Conservation (phyloP, 2,888 invertebrate genomes). For the Lasioglossum calceatum region DNA sequence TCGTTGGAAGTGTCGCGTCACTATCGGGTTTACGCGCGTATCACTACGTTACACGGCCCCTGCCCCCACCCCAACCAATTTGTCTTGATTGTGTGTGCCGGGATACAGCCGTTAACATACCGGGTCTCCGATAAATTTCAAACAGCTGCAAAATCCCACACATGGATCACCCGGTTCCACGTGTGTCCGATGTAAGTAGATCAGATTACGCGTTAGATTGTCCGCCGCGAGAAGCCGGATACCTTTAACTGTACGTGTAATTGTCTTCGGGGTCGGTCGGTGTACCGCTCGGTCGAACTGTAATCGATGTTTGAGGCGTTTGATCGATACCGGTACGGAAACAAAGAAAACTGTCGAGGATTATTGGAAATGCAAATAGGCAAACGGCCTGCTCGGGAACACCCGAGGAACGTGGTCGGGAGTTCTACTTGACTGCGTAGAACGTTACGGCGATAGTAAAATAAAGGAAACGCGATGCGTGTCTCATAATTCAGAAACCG, state of each 20-base stretch:
- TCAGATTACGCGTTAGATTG: conserved; percentile 62
- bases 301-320: conserved; percentile 3
- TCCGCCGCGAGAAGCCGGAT: conserved; percentile 32
- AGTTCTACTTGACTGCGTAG: conserved; percentile 2
- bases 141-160: conserved; percentile 46
- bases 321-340: conserved; percentile 5
- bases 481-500: conserved; percentile 6
- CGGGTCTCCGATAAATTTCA: conserved; percentile 51
- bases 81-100: conserved; percentile 66
- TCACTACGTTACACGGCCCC: conserved; percentile 41
- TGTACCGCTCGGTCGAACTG: conserved; percentile 9
- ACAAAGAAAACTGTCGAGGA: conserved; percentile 29
- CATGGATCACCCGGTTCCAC: conserved; percentile 33
- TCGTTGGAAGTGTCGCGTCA: conserved; percentile 20
- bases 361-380: conserved; percentile 12
- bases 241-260: conserved; percentile 54
- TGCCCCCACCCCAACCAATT: conserved; percentile 53
- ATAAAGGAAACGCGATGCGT: conserved; percentile 4
- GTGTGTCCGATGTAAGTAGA: conserved; percentile 45
- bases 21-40: conserved; percentile 14
- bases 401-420: not conserved
- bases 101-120: conserved; percentile 66
- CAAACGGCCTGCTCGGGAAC: not conserved
- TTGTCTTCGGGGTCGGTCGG: conserved; percentile 49
- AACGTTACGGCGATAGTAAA: not conserved